These are phyloP conservation scores for Heliocidaris tuberculata DNA, from an alignment of 35 echinoderm and acorn worm species.

Conservation along the genomic window DNA sequence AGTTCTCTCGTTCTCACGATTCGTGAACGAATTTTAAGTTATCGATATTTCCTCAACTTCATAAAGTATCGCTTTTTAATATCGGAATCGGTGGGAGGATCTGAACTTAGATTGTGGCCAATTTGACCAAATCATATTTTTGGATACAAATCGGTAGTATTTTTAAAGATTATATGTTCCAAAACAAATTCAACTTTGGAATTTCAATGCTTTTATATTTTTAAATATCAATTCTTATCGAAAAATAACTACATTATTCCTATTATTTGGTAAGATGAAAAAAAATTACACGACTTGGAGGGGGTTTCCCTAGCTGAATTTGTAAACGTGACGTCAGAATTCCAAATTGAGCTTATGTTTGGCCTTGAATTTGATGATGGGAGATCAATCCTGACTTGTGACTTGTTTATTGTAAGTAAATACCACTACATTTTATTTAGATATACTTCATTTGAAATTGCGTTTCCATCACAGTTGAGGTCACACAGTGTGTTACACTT, in stretches of 20 bases:
- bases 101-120: not conserved
- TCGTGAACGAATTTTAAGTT: not conserved
- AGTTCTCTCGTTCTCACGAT: no score
- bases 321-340: not conserved
- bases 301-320: not conserved
- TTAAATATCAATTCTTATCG: not conserved
- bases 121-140: not conserved
- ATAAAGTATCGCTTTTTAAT: not conserved
- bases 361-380: no score
- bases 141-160: not conserved
- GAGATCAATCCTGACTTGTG: no score
- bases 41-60: not conserved
- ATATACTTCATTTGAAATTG: no score
- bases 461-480: no score
- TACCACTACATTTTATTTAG: no score
- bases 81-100: not conserved
- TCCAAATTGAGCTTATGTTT: no score
- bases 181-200: not conserved
- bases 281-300: not conserved
- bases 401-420: no score
- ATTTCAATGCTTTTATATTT: not conserved
- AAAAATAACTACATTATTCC: not conserved
- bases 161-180: not conserved
- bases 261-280: not conserved
- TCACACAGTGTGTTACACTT: no score